Base-by-base conservation (phyloP, 2,113 vertebrate species). In the Onychostoma macrolepis region DNA sequence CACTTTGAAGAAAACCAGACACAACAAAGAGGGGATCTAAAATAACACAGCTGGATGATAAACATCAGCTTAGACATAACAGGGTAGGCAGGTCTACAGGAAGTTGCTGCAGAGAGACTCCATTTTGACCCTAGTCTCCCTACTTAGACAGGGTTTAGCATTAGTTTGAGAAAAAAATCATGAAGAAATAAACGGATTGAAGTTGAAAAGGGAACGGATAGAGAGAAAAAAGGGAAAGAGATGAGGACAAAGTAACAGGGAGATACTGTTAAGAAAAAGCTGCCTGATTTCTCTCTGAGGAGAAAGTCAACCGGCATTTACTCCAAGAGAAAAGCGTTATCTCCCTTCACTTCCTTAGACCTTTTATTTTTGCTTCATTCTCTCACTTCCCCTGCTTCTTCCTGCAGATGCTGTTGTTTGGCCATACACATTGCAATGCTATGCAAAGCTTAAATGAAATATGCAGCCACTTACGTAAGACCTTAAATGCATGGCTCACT, bases 261-360 rank as follows among this genome's bases (percentile, higher is more conserved):
- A 43, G 33, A 71, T 77, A 13, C 17, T 24, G 10, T 72, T 38
- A 9, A 74, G 53, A 61, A 28, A n/a, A 75, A 50, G 6, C 41
- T 17, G 11, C 4, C 24, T 76, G 74, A 45, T 10, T 77, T 45
- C 72, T 90, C 33, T 36, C 61, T 86, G 9, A 1, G 75, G 36
- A 65, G 28, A 86, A 88, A 88, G 56, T 72, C 84, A 79, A 9
- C 63, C 84, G 19, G 4, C 80, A 75, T 33, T 86, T 88, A 87
- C 45, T 77, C 81, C 53, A 84, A 21, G 4, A 90, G 90, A 90
- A 92, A 87, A 90, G 12, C 75, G 21, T 79, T 41, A 74, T 89
- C 90, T 89, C 80, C 13, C n/a, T 36, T 21, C 7, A 41, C 71
- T 30, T 28, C 11, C 36, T 26, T 58, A 8, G 33, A 28, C 45